phyloP scores from a whole-genome alignment of 2,797 vertebrate species.

The Dallia pectoralis region DNA sequence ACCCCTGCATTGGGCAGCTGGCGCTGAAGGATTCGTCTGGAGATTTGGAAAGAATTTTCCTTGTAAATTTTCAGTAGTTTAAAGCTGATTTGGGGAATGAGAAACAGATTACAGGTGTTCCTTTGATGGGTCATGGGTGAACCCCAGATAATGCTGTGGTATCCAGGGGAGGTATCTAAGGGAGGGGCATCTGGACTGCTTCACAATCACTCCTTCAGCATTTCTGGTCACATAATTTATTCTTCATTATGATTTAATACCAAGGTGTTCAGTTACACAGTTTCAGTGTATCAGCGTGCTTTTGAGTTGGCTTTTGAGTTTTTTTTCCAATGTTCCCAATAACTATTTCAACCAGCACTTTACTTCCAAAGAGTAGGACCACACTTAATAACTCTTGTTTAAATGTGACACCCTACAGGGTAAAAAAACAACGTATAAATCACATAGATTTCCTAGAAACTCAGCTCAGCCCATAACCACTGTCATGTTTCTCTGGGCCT shows the following conservation, averaged over 20 bases:
- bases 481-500: neutral
- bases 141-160: too few relatives aligned
- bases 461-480: neutral
- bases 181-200: too few relatives aligned
- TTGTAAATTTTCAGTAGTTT: neutral
- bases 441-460: neutral
- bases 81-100: neutral
- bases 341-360: neutral
- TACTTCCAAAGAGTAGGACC: neutral
- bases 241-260: too few relatives aligned
- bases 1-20: neutral
- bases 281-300: too few relatives aligned
- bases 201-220: too few relatives aligned
- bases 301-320: too few relatives aligned
- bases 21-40: neutral
- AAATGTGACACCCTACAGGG: neutral
- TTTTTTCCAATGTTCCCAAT: too few relatives aligned
- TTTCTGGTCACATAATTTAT: too few relatives aligned
- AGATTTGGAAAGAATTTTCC: constrained; percentile 1
- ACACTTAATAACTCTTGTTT: neutral
- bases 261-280: too few relatives aligned
- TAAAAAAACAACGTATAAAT: neutral
- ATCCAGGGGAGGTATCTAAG: too few relatives aligned
- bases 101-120: too few relatives aligned
- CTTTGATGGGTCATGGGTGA: too few relatives aligned